A percentile compares a stretch with the other conserved stretches of the same genome.
These are phyloP conservation scores for Erpetoichthys calabaricus DNA, from an alignment of 2,797 vertebrate species.

Conservation along the genomic window DNA sequence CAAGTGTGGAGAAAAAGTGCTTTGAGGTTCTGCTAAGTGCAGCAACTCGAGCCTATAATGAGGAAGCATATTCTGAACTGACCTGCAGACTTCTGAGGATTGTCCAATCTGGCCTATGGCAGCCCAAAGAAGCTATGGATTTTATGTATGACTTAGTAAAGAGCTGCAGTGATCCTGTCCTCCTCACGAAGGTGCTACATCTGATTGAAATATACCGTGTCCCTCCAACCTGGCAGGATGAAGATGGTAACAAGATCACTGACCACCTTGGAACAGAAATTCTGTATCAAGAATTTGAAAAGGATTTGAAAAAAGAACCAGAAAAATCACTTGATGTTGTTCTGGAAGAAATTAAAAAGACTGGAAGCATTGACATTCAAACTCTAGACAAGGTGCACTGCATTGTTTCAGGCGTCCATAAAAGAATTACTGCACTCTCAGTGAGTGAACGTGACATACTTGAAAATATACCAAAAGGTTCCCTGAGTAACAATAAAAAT, in stretches of 20 bases:
- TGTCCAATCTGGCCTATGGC: too few relatives aligned
- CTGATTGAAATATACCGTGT: background rate
- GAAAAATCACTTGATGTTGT: constrained; percentile 28
- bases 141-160: too few relatives aligned
- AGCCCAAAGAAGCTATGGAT: too few relatives aligned
- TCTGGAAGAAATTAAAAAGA: constrained; percentile 23
- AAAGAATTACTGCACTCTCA: background rate
- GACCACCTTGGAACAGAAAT: background rate
- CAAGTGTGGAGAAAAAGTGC: too few relatives aligned
- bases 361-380: constrained; percentile 9
- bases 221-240: background rate
- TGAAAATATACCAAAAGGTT: background rate
- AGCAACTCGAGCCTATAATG: too few relatives aligned
- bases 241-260: background rate
- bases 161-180: background rate
- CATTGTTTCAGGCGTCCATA: constrained; percentile 9
- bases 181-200: constrained; percentile 1
- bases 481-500: constrained; percentile 4
- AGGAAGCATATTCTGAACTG: too few relatives aligned
- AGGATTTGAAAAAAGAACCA: background rate
- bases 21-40: too few relatives aligned
- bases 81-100: too few relatives aligned
- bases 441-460: constrained; percentile 7
- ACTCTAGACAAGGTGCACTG: constrained; percentile 7
- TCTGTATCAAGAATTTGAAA: constrained; percentile 6